A percentile compares a stretch with the other conserved stretches of the same genome.
phyloP scores from a whole-genome alignment of 2,113 vertebrate genomes.

The Mormyrus lacerda region DNA sequence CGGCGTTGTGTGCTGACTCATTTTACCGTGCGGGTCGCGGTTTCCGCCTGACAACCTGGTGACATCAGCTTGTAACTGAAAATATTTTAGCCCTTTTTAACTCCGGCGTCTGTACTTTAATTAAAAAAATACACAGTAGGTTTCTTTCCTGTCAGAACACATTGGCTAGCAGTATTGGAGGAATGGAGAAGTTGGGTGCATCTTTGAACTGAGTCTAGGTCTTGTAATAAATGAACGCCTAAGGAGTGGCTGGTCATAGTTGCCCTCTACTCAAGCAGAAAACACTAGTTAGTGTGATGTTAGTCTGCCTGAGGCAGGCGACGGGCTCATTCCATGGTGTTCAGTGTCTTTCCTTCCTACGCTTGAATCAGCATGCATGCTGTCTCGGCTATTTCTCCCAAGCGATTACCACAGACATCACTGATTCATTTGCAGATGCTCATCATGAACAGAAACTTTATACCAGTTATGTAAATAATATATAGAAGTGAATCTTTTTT shows the following conservation, averaged over 20 bases:
- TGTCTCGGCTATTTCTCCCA: background rate
- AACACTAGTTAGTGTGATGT: background rate
- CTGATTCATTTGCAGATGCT: background rate
- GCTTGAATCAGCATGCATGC: background rate
- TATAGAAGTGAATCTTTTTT: background rate
- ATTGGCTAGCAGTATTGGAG: background rate
- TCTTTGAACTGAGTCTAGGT: background rate
- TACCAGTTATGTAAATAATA: background rate
- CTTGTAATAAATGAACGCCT: background rate
- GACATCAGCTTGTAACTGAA: background rate
- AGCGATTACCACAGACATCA: background rate
- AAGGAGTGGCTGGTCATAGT: background rate
- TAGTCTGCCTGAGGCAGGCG: background rate
- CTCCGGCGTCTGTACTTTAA: background rate
- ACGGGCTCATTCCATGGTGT: background rate
- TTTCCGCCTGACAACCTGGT: background rate
- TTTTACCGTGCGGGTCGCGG: background rate
- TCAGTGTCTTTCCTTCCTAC: background rate
- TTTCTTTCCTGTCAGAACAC: background rate
- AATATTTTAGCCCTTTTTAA: background rate
- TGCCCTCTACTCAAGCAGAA: background rate
- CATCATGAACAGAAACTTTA: background rate
- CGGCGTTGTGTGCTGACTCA: background rate
- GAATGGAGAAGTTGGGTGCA: background rate
- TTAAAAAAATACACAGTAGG: background rate